Evolutionary conservation across 2,113 vertebrate species (phyloP), one percentile per base, ranked within the genome.

Genomic region (Sinocyclocheilus rhinocerous): DNA sequence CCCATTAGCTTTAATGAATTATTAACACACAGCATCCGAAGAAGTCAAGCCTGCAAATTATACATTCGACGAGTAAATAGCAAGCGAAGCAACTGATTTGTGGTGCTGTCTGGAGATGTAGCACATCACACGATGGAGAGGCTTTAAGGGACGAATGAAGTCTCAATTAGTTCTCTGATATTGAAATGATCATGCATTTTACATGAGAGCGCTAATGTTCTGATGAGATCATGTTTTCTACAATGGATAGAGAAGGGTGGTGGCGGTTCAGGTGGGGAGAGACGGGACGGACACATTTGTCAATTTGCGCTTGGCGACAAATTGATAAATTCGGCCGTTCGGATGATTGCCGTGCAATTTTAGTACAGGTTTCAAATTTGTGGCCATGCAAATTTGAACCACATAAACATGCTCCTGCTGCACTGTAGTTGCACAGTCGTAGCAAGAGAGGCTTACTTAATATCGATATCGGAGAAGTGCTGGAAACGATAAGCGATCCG

Each of bases 401-500:
- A 89, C 86, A 82, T 82, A 85, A 84, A 87, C 93, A 93, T 94
- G 93, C 93, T 89, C 88, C 90, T 90, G 90, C 90, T 88, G 92
- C 89, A 55, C 88, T 85, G 91, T 83, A 90, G 91, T 61, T 81
- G 75, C 72, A 81, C 85, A 82, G 90, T 89, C 85, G 89, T 90
- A 92, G 91, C 89, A 81, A 93, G 87, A 92, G 89, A 91, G 89
- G 93, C 95, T 95, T 95, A 95, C 95, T 95, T 93, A 95, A 93
- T 87, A 95, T 88, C 67, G 95, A 95, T 91, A 95, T 93, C 84
- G 95, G 95, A 94, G 95, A 93, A 87, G 94, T 95, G 94, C 95
- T 95, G 94, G 95, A 95, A 92, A 95, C 93, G 91, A 95, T 95
- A 90, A 95, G 94, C 91, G 95, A 95, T 95, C 94, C 95, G 55